Evolutionary conservation across 64 coral and sea anemone species (phyloP).

Genomic region (Exaiptasia diaphana): DNA sequence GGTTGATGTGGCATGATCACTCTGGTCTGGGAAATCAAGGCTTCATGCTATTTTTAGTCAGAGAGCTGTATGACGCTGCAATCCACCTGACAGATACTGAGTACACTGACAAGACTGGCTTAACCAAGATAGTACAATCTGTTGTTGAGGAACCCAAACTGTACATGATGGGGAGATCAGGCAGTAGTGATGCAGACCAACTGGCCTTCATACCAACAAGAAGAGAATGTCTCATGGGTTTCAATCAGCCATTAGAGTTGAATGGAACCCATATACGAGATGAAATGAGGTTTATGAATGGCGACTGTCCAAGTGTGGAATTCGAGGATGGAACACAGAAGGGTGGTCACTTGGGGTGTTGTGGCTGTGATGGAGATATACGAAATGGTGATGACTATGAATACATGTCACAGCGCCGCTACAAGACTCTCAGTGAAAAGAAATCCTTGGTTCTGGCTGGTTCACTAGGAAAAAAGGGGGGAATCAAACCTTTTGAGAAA

Average conservation of each 20-base stretch:
- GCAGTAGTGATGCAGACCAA: not conserved
- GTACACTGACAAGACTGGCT: not conserved
- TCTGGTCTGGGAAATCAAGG: conserved; percentile 3
- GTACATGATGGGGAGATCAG: not conserved
- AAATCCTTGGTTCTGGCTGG: not conserved
- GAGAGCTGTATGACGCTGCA: conserved; percentile 14
- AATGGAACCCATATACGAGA: not conserved
- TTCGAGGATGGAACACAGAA: conserved; percentile 17
- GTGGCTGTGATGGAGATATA: conserved; percentile 6
- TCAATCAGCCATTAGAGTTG: not conserved
- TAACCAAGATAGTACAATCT: not conserved
- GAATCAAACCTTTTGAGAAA: not conserved
- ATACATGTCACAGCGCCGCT: not conserved
- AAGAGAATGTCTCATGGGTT: not conserved
- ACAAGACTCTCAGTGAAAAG: conserved; percentile 21
- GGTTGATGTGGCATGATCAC: conserved; percentile 21
- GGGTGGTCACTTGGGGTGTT: not conserved
- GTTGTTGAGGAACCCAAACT: not conserved
- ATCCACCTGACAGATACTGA: not conserved
- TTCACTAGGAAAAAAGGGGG: not conserved
- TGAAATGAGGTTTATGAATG: conserved; percentile 5
- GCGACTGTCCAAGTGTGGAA: not conserved
- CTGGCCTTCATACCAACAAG: not conserved
- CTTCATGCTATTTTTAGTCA: conserved; percentile 9
- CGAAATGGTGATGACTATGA: not conserved